Conservation (phyloP, 2,113 vertebrate genomes). For the Brachyhypopomus occidentalis region DNA sequence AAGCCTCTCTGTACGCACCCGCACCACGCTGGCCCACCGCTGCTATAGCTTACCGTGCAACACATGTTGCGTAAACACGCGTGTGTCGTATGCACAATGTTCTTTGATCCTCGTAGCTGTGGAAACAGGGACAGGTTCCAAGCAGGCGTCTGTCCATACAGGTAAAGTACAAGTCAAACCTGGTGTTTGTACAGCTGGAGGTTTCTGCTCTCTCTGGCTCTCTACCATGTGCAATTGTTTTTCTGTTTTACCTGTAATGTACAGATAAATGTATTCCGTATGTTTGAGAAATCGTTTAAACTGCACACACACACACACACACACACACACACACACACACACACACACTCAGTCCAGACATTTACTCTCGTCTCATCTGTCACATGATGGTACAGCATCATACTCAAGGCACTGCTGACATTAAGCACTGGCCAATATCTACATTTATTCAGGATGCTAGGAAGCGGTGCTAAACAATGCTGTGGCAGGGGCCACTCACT, state of each 20-base stretch:
- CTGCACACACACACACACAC: not conserved
- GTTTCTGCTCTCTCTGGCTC: constrained; percentile 18
- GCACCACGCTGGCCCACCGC: not conserved
- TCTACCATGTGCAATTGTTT: not conserved
- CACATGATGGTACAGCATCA: not conserved
- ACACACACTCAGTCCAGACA: not conserved
- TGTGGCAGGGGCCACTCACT: constrained; percentile 29
- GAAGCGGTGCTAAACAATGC: not conserved
- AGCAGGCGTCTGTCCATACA: constrained; percentile 28
- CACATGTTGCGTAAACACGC: no score
- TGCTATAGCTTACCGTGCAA: not conserved
- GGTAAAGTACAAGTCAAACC: constrained; percentile 40
- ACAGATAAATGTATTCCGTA: not conserved
- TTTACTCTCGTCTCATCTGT: not conserved
- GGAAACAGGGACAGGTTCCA: constrained; percentile 34
- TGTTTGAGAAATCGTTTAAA: no score
- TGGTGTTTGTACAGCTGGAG: constrained; percentile 50
- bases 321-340: not conserved
- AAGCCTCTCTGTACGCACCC: not conserved
- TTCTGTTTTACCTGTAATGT: no score
- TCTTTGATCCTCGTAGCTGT: constrained; percentile 17
- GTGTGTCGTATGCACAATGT: not conserved
- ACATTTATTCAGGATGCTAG: not conserved
- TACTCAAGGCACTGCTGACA: not conserved
- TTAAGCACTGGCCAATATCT: not conserved